Evolutionary conservation across 2,888 invertebrate species (phyloP), one percentile per base, ranked within the genome.

Genomic region (Flexamia atlantica): DNA sequence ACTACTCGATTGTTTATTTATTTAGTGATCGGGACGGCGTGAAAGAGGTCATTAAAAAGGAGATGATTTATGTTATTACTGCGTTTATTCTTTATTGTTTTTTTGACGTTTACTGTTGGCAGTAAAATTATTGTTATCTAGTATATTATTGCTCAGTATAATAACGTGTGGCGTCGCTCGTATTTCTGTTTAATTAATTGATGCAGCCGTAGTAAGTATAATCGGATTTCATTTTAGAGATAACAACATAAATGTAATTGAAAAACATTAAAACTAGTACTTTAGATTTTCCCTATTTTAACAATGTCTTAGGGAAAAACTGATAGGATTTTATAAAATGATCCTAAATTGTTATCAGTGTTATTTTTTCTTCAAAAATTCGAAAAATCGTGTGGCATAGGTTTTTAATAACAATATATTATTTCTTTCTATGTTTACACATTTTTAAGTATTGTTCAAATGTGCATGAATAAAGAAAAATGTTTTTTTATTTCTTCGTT

Each of bases 1-100:
- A 68, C 32, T 68, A 30, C 32, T n/a, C 30, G 68, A 68, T 30
- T 32, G 32, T 32, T 68, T 68, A 23, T 68, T 68, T 68, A 68
- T 30, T 30, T 30, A 53, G 53, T 23, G 20, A 53, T 53, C 53
- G 53, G 53, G 23, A 20, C 53, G 53, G 53, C 23, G 53, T 23
- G 53, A 53, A 53, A 53, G 20, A n/a, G 53, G 10, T 53, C 53
- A 53, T 53, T 53, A 53, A n/a, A 53, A 9, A 53, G 14, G 14
- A 53, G 53, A 53, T 53, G 53, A 53, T 53, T 53, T 53, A 53
- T 53, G 53, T 53, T 53, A 10, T 23, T 53, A 23, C 53, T 23
- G 2, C 53, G 53, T 53, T 53, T 53, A 53, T 53, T 53, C 2
- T n/a, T 53, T 53, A 23, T 53, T 53, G 53, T 53, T 53, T 23